Conservation (phyloP, 2,888 invertebrate species). For the Epicampocera succincta region DNA sequence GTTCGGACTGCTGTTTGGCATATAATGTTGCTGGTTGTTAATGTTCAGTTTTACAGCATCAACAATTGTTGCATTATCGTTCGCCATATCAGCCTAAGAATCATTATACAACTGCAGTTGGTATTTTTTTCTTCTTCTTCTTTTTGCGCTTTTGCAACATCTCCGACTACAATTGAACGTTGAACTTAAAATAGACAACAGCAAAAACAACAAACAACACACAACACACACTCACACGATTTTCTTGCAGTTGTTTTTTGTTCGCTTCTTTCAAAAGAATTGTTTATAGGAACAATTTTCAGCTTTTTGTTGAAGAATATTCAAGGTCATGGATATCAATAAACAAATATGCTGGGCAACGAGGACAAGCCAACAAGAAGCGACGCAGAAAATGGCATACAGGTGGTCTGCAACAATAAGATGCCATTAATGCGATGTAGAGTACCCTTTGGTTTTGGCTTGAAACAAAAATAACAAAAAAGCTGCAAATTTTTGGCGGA, state of each 20-base stretch:
- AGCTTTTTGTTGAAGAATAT: not conserved
- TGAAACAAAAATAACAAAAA: too few species aligned
- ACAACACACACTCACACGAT: too few species aligned
- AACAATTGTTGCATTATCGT: conserved; percentile 26
- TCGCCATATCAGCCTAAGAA: conserved; percentile 13
- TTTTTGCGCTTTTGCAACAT: not conserved
- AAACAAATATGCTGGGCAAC: not conserved
- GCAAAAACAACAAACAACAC: too few species aligned
- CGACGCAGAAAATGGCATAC: too few species aligned
- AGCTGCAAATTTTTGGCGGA: too few species aligned
- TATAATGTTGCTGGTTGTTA: conserved; percentile 16
- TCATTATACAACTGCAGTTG: conserved; percentile 28
- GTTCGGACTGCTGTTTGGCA: conserved; percentile 43
- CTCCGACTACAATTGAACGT: conserved; percentile 45
- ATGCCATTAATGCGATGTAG: too few species aligned
- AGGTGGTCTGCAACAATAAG: not conserved
- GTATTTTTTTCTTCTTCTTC: not conserved
- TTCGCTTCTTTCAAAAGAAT: not conserved
- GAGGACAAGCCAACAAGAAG: not conserved
- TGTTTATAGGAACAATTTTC: not conserved
- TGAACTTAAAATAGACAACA: conserved; percentile 33
- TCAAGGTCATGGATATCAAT: not conserved
- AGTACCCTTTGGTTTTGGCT: too few species aligned
- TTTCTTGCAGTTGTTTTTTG: not conserved
- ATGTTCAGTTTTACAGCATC: conserved; percentile 28